These are phyloP conservation scores for Pachyuromys duprasi DNA, from an alignment of 2,797 vertebrate genomes.

Conservation along the genomic window DNA sequence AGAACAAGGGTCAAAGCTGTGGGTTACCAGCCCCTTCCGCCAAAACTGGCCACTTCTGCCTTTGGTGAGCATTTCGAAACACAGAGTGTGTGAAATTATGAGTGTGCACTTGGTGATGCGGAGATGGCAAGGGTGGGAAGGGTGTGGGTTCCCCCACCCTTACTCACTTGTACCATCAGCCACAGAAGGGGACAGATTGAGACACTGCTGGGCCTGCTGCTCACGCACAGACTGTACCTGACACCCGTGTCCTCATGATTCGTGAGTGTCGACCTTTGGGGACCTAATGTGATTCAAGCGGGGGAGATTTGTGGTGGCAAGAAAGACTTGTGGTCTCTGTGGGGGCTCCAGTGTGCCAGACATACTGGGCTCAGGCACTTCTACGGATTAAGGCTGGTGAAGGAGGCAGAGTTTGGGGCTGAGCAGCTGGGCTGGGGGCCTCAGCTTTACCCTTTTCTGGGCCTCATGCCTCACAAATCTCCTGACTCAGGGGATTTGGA, in stretches of 20 bases:
- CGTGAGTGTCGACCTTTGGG: slow-evolving; percentile 58
- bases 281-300: not conserved
- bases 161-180: not conserved
- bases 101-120: not conserved
- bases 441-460: not conserved
- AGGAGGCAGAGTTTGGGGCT: not conserved
- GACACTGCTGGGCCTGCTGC: fast-evolving
- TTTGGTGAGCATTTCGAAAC: slow-evolving; percentile 72
- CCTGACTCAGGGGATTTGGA: not conserved
- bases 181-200: not conserved
- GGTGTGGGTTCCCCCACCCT: not conserved
- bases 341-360: not conserved
- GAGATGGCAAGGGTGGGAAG: not conserved
- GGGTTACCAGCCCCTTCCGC: slow-evolving; percentile 56
- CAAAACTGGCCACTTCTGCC: slow-evolving; percentile 70
- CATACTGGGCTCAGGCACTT: not conserved
- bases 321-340: not conserved
- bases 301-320: not conserved
- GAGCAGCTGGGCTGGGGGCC: fast-evolving
- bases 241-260: not conserved
- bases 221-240: not conserved
- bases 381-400: not conserved
- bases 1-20: not conserved
- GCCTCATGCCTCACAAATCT: not conserved
- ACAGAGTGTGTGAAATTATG: not conserved